Percentiles rank a stretch among this genome's conserved stretches.
These are phyloP conservation scores for Noturus placidus DNA, from an alignment of 2,113 vertebrate genomes.

Conservation along the genomic window DNA sequence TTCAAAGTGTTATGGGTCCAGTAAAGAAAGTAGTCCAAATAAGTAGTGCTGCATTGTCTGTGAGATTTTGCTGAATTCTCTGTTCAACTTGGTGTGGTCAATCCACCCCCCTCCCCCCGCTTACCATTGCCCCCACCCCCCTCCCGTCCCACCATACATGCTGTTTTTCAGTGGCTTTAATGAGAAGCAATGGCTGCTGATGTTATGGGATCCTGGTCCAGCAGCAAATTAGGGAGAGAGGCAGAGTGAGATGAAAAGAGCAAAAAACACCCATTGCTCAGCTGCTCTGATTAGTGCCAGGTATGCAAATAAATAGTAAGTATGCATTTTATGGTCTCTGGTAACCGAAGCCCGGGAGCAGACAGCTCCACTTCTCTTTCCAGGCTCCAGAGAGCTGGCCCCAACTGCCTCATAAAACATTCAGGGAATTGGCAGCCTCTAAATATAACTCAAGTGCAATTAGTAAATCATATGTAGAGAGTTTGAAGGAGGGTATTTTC, in stretches of 20 bases:
- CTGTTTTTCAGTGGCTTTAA: slow-evolving; percentile 36
- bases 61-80: slow-evolving; percentile 2
- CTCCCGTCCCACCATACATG: background rate
- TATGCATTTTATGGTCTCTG: slow-evolving; percentile 49
- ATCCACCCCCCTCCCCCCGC: background rate
- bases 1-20: background rate
- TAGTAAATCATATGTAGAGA: slow-evolving; percentile 46
- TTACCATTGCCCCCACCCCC: too few species aligned
- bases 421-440: slow-evolving; percentile 53
- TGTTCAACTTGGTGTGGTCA: background rate
- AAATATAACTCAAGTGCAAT: slow-evolving; percentile 60
- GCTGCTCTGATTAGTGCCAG: slow-evolving; percentile 48
- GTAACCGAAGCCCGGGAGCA: slow-evolving; percentile 31
- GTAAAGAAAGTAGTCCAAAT: background rate
- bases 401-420: slow-evolving; percentile 62
- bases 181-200: slow-evolving; percentile 41
- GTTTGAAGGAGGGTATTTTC: slow-evolving; percentile 41
- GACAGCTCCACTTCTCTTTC: slow-evolving; percentile 47
- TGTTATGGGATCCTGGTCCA: slow-evolving; percentile 31
- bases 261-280: slow-evolving; percentile 32
- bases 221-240: slow-evolving; percentile 37
- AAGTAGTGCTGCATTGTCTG: slow-evolving; percentile 10
- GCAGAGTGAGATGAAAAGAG: slow-evolving; percentile 16
- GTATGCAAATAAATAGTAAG: slow-evolving; percentile 57
- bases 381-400: slow-evolving; percentile 61